Percentiles rank a stretch among this genome's conserved stretches.
Evolutionary conservation across 53 echinoderm and acorn worm genomes (phyloP).

Genomic region (Mesocentrotus franciscanus): DNA sequence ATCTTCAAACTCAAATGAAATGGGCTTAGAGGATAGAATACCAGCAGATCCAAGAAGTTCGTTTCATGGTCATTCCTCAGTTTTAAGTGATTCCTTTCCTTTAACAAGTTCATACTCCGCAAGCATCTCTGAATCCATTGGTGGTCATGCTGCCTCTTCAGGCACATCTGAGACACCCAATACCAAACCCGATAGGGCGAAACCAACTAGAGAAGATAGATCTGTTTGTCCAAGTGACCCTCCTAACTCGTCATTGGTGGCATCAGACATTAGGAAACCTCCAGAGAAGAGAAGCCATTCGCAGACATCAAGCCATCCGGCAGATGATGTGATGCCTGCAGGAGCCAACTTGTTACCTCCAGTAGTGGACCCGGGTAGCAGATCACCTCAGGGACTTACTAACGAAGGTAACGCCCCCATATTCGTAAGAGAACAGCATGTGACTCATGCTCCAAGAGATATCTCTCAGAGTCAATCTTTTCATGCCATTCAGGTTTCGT

Average conservation of each 20-base stretch:
- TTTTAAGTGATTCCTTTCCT: not conserved
- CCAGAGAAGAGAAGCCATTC: not conserved
- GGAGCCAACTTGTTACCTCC: too few species aligned
- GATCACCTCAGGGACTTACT: too few species aligned
- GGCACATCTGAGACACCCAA: not conserved
- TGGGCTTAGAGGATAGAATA: not conserved
- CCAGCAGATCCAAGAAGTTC: not conserved
- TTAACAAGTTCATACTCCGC: not conserved
- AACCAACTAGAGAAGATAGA: not conserved
- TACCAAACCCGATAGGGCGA: too few species aligned
- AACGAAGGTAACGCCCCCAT: too few species aligned
- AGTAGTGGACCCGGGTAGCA: too few species aligned
- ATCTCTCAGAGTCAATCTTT: too few species aligned
- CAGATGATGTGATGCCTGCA: too few species aligned
- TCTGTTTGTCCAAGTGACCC: not conserved
- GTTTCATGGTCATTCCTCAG: not conserved
- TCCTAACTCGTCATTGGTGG: not conserved
- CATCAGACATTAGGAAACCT: not conserved
- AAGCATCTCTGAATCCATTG: not conserved
- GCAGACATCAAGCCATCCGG: not conserved
- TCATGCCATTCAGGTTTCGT: too few species aligned
- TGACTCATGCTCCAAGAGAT: too few species aligned
- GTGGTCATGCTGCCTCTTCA: not conserved
- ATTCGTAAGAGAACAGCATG: too few species aligned
- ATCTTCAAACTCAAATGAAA: not conserved